A percentile compares a stretch with the other conserved stretches of the same genome.
Evolutionary conservation across 2,888 invertebrate species (phyloP).

Genomic region (Fabriciana adippe): DNA sequence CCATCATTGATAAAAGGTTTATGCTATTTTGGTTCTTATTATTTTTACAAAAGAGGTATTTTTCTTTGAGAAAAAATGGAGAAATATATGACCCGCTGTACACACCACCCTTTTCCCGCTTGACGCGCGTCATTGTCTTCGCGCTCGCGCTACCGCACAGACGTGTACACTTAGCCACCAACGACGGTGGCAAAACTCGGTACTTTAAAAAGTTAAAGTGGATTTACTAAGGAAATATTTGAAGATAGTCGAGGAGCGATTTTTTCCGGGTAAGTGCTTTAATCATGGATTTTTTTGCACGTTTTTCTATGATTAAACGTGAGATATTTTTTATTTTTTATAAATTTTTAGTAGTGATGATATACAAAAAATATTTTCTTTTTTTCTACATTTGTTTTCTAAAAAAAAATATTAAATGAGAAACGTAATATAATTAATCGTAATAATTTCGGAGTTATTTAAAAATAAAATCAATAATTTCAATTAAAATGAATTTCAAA

Average conservation of each 20-base stretch:
- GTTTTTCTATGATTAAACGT: not conserved
- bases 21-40: not conserved
- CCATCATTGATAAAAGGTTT: not conserved
- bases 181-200: conserved; percentile 40
- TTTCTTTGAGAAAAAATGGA: not conserved
- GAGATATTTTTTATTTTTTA: too few relatives aligned
- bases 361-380: too few relatives aligned
- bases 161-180: conserved; percentile 35
- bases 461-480: too few relatives aligned
- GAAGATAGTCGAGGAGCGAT: conserved; percentile 46
- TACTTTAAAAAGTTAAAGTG: conserved; percentile 47
- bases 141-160: conserved; percentile 22
- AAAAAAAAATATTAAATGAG: too few relatives aligned
- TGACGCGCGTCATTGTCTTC: conserved; percentile 35
- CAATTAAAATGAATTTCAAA: too few relatives aligned
- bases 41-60: not conserved
- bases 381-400: too few relatives aligned
- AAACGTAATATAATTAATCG: too few relatives aligned
- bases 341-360: too few relatives aligned
- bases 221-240: conserved; percentile 49
- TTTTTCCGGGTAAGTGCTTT: conserved; percentile 46
- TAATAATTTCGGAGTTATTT: too few relatives aligned
- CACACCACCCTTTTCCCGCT: conserved; percentile 30
- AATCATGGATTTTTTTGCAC: not conserved
- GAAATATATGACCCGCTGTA: conserved; percentile 16